Evolutionary conservation across 2,797 vertebrate species (phyloP).

Genomic region (Pangasius macronema): DNA sequence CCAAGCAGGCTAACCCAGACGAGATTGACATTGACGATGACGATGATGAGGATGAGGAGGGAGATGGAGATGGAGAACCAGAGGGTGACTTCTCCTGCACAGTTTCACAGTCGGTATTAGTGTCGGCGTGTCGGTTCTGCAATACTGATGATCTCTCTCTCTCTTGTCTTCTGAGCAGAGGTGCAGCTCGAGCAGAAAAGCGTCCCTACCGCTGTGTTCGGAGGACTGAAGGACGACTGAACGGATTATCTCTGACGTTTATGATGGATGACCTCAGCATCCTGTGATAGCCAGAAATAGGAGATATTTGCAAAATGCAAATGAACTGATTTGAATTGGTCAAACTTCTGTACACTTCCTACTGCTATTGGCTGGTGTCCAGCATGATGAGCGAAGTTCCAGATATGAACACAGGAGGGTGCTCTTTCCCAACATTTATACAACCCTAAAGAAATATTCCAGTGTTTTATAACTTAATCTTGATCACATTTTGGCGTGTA

Average conservation of each 20-base stretch:
- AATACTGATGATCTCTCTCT: not conserved
- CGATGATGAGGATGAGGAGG: slow-evolving; percentile 79
- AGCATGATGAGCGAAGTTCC: slow-evolving; percentile 5
- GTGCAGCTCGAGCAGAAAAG: slow-evolving; percentile 90
- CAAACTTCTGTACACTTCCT: not conserved
- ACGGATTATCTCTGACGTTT: not conserved
- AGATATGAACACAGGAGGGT: slow-evolving; percentile 64
- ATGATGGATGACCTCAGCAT: not conserved
- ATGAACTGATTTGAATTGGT: slow-evolving; percentile 19
- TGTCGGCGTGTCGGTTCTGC: not conserved
- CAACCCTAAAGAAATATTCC: not conserved
- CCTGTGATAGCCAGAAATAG: slow-evolving; percentile 9
- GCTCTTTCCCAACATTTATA: slow-evolving; percentile 47
- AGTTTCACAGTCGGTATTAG: not conserved
- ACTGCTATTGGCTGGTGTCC: not conserved
- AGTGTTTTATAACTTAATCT: not conserved
- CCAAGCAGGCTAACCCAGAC: slow-evolving; percentile 89
- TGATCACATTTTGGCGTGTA: not conserved
- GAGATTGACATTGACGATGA: slow-evolving; percentile 89
- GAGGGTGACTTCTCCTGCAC: slow-evolving; percentile 75
- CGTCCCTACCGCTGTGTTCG: slow-evolving; percentile 87
- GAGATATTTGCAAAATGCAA: slow-evolving; percentile 21
- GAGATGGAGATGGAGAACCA: slow-evolving; percentile 83
- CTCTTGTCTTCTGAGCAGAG: slow-evolving; percentile 70
- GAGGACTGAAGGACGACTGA: slow-evolving; percentile 86